Evolutionary conservation across 2,888 invertebrate genomes (phyloP), one percentile per base, ranked within the genome.

Genomic region (Dinocampus coccinellae): DNA sequence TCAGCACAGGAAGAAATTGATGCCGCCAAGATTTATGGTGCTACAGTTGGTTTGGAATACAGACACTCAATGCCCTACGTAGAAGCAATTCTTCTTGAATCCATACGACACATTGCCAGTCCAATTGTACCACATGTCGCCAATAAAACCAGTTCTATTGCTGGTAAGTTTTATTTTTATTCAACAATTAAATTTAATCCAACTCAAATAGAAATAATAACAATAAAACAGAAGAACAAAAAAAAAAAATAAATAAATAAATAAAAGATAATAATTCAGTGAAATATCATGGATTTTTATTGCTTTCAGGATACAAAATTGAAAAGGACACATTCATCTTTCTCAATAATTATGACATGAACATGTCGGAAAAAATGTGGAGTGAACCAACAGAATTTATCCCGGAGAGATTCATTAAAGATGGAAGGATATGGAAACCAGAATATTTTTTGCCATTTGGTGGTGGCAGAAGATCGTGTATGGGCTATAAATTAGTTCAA

Each of bases 51-150:
- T 1, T 76, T 90, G 20, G 85, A 88, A 22, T 89, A 92, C 80
- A 87, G 90, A 70, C 83, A 84, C 36, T 77, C 81, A 0, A 88
- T 92, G 89, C 90, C 91, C 0, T 92, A 91, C 81, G 90, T 90
- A 0, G 91, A 92, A 81, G 91, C 91, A 0, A 89, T 90, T 6
- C 88, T 92, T 63, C 88, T 90, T 77, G 92, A 93, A 84, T 89
- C 91, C 0, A 89, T 92, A n/a, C 86, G 92, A 68, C 80, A 91
- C 60, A 91, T 92, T 69, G 90, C 92, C 4, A 92, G 92, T 13
- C 92, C 92, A 0, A 92, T 93, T 66, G 92, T 93, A 0, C 93
- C 93, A 0, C 91, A 92, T 80, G 92, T 92, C 0, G 90, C 92
- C 16, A 92, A 90, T 74, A 90, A 90, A 76, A 90, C 92, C 75